Evolutionary conservation across 1,140 invertebrate species (phyloP), one percentile per base, ranked within the genome.

Genomic region (Drusus annulatus): DNA sequence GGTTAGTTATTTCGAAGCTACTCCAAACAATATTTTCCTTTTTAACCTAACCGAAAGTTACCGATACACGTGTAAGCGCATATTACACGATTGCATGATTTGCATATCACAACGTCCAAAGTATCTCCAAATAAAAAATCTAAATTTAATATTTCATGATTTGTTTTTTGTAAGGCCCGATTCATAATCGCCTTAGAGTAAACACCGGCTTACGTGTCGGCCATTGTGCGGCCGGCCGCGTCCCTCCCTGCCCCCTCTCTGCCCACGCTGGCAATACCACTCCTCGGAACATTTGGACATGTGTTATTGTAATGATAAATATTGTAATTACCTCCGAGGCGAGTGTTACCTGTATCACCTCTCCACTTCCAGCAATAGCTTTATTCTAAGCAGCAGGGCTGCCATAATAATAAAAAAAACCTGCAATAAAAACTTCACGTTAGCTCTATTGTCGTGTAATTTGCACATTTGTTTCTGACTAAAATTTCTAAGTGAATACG

Each of bases 271-370:
- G 13, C 17, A 52, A 52, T 13, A 19, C 19, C 51, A 16, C 52
- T 17, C 10, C 69, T 54, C 71, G 52, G 54, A 68, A 78, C 76
- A 78, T 68, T 63, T 81, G 80, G 76, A 81, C 80, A 81, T 78
- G 76, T 81, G 80, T 81, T 78, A 65, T 78, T 74, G 80, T 78
- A 68, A 63, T 78, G 76, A 78, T 80, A 76, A 80, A 80, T 76
- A 80, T 68, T 76, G 62, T 80, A 80, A 80, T 80, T 80, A 80
- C 58, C 31, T n/a, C 54, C 52, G 75, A 75, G 73, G 28, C 75
- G 75, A 65, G 75, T 63, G 75, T 76, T 62, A 51, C 75, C 60
- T 65, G 51, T 76, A 62, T 65, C 75, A 51, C 75, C 75, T 76
- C 23, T 19, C 52, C 73, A n/a, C 58, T 31, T 58, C n/a, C 25